phyloP scores from a whole-genome alignment of 2,113 vertebrate genomes.

The Archocentrus centrarchus region DNA sequence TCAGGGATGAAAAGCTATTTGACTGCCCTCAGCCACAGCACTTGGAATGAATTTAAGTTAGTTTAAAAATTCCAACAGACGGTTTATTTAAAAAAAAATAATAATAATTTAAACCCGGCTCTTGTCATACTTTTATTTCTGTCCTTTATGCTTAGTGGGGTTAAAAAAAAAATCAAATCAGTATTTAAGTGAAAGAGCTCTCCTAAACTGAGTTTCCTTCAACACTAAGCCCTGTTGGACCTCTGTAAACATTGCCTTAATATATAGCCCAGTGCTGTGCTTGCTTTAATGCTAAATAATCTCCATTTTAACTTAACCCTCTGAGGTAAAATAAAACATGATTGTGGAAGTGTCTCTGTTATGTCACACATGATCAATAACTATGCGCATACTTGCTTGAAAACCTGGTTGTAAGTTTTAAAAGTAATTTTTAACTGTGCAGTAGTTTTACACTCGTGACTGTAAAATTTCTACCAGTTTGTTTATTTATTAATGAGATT shows the following conservation, averaged over 20 bases:
- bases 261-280: background rate
- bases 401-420: background rate
- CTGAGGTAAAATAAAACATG: background rate
- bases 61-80: background rate
- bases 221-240: background rate
- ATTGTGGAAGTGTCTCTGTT: background rate
- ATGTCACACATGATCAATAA: background rate
- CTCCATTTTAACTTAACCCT: background rate
- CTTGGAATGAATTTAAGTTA: background rate
- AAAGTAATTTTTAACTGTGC: background rate
- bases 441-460: background rate
- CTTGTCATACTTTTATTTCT: background rate
- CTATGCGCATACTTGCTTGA: background rate
- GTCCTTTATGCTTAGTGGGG: background rate
- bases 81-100: background rate
- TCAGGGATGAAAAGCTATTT: constrained; percentile 37
- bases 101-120: background rate
- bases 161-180: background rate
- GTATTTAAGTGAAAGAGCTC: background rate
- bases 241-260: constrained; percentile 38
- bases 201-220: background rate
- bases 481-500: background rate
- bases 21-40: constrained; percentile 32
- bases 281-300: constrained; percentile 14
- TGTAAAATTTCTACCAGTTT: background rate